Evolutionary conservation across 2,113 vertebrate species (phyloP).

Genomic region (Takifugu flavidus): DNA sequence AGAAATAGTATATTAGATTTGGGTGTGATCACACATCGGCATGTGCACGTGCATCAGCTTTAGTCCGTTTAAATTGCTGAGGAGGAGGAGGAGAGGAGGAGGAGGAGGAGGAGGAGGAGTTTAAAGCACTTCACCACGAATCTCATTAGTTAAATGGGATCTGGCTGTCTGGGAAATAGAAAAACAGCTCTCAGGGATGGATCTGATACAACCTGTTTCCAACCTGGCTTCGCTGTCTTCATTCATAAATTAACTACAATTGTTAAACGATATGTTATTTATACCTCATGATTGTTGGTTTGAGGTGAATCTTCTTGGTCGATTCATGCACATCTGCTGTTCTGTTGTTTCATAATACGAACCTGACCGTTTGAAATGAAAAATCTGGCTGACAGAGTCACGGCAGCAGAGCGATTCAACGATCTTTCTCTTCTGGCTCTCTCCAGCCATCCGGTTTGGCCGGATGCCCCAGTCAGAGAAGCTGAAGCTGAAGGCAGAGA

Average conservation of each 20-base stretch:
- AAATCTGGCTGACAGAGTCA: too few species aligned
- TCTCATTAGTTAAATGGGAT: slow-evolving; percentile 64
- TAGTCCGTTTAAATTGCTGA: slow-evolving; percentile 26
- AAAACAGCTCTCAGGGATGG: slow-evolving; percentile 32
- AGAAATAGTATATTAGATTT: not conserved
- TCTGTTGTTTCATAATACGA: too few species aligned
- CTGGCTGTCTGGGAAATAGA: slow-evolving; percentile 48
- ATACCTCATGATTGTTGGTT: too few species aligned
- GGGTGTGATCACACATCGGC: not conserved
- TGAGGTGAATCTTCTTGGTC: too few species aligned
- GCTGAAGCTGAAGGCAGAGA: slow-evolving; percentile 93
- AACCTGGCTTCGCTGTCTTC: too few species aligned
- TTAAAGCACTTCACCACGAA: slow-evolving; percentile 54
- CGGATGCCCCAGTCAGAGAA: slow-evolving; percentile 98
- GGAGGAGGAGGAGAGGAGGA: slow-evolving; percentile 13
- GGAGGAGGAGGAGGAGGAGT: too few species aligned
- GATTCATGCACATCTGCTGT: too few species aligned
- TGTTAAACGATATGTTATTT: too few species aligned
- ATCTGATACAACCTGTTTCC: too few species aligned
- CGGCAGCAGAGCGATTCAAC: not conserved
- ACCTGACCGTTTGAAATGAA: too few species aligned
- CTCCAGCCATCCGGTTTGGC: slow-evolving; percentile 92
- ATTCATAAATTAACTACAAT: too few species aligned
- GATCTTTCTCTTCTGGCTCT: slow-evolving; percentile 16
- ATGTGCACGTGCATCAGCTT: slow-evolving; percentile 17